Evolutionary conservation across 2,888 invertebrate genomes (phyloP), one percentile per base, ranked within the genome.

Genomic region (Lasioglossum figueresi): DNA sequence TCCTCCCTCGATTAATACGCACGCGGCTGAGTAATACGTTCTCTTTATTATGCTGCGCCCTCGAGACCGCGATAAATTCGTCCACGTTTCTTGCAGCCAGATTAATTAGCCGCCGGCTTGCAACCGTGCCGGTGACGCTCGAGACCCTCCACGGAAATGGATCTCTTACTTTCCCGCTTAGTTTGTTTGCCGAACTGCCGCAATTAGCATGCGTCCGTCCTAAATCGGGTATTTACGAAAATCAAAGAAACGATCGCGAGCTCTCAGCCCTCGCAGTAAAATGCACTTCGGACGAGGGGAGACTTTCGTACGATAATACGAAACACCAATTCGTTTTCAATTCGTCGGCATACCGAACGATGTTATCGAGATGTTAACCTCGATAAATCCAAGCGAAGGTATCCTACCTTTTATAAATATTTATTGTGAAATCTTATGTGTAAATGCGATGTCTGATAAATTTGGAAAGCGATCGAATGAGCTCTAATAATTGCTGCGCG

Each of bases 51-150:
- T 52, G 4, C 52, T 43, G 68, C 56, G 31, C 74, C 45, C 79
- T n/a, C 45, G 71, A 37, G 82, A 79, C 70, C 52, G 78, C 76
- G 68, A 86, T 83, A 86, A 87, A 87, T 86, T 80, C 48, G 52
- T 63, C 78, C 59, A 63, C 19, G 48, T 85, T 76, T 82, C 79
- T 78, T 85, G 68, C 77, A 48, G n/a, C 40, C 16, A 75, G 71
- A 84, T 84, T 84, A 84, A 82, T 84, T 56, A 63, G 59, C 74
- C 52, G 27, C 27, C 16, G 27, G 14, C 37, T 10, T 23, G 68
- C 34, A 6, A 23, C 37, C 19, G 12, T 56, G 56, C n/a, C 45
- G 63, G 37, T 4, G 23, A 63, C 34, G n/a, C 43, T 34, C 68
- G 16, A 31, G 52, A 19, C 34, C 14, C 45, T 68, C n/a, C 68